phyloP scores from a whole-genome alignment of 2,797 vertebrate genomes.

The Odontamblyopus lacepedii region DNA sequence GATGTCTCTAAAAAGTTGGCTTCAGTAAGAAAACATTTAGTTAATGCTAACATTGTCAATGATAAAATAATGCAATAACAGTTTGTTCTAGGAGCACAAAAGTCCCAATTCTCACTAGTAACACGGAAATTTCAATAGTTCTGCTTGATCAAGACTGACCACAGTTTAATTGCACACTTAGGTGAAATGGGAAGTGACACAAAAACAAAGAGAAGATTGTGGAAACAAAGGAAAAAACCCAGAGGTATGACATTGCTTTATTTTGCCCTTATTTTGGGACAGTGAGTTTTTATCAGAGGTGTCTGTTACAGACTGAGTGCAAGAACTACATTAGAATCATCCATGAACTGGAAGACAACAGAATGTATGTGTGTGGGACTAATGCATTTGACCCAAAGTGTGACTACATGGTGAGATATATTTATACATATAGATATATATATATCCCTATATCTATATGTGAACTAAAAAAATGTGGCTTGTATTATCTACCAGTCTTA shows the following conservation, averaged over 20 bases:
- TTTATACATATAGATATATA: not conserved
- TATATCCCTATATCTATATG: not conserved
- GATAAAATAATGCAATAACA: not conserved
- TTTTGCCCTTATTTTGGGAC: not conserved
- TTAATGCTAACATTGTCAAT: not conserved
- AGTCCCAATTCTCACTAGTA: not conserved
- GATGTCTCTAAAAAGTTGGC: conserved; percentile 69
- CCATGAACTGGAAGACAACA: conserved; percentile 65
- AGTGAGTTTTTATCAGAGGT: not conserved
- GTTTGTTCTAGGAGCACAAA: not conserved
- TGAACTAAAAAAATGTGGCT: not conserved
- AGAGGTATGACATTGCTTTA: conserved; percentile 52
- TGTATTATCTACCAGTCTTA: conserved; percentile 67
- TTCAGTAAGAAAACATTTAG: conserved; percentile 62
- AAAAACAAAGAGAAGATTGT: conserved; percentile 58
- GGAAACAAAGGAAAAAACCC: conserved; percentile 72
- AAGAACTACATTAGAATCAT: conserved; percentile 82
- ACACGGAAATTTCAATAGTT: not conserved
- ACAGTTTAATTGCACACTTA: conserved; percentile 34
- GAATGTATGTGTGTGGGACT: conserved; percentile 82
- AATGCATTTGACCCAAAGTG: conserved; percentile 81
- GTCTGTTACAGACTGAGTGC: conserved; percentile 73
- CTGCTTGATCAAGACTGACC: not conserved
- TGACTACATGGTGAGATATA: conserved; percentile 76
- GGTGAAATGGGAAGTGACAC: conserved; percentile 74